phyloP scores from a whole-genome alignment of 2,113 vertebrate genomes.

The Hystrix cristata region DNA sequence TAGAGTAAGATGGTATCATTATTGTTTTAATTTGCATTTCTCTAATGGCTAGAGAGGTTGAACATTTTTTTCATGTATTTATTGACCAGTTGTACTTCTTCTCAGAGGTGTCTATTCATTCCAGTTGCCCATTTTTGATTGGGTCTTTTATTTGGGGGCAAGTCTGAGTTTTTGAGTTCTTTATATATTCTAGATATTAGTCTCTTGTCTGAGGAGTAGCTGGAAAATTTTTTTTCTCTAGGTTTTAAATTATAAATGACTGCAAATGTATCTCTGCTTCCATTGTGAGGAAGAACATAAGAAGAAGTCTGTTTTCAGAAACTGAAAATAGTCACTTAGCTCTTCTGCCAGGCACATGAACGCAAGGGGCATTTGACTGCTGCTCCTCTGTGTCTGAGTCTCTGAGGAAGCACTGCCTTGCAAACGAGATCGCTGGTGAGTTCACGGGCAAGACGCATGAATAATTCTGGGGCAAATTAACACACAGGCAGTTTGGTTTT shows the following conservation, averaged over 20 bases:
- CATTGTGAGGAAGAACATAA: too few species aligned
- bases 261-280: not conserved
- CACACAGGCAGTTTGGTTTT: constrained; percentile 16
- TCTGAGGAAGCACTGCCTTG: not conserved
- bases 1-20: not conserved
- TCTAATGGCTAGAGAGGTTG: not conserved
- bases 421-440: not conserved
- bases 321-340: not conserved
- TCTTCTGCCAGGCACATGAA: not conserved
- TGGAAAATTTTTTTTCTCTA: not conserved
- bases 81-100: not conserved
- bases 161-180: not conserved
- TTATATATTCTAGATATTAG: not conserved
- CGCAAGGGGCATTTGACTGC: not conserved
- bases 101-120: not conserved
- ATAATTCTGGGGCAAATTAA: not conserved
- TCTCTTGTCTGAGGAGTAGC: not conserved
- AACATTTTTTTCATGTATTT: not conserved
- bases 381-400: not conserved
- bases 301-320: not conserved
- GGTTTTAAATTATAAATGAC: not conserved
- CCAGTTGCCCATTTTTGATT: not conserved
- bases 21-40: not conserved
- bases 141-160: not conserved
- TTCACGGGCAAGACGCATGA: not conserved